A percentile compares a stretch with the other conserved stretches of the same genome.
These are phyloP conservation scores for Atlantisia rogersi DNA, from an alignment of 2,113 vertebrate genomes.

Conservation along the genomic window DNA sequence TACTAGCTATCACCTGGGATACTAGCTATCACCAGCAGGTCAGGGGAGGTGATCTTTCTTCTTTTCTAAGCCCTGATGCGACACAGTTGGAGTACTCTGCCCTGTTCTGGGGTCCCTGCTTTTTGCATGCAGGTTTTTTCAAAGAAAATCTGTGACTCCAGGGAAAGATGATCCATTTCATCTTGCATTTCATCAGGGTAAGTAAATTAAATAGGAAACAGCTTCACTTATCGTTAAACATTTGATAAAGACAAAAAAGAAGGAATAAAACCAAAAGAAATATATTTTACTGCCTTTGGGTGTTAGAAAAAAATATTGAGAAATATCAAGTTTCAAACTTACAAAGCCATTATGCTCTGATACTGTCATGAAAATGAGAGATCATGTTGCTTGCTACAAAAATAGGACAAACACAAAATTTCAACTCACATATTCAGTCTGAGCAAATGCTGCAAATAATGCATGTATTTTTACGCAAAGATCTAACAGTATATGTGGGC, in stretches of 20 bases:
- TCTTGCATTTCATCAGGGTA: neutral
- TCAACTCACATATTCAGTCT: neutral
- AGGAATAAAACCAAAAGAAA: neutral
- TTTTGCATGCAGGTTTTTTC: neutral
- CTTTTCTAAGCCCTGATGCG: neutral
- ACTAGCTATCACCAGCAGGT: neutral
- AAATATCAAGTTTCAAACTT: neutral
- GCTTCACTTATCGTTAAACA: neutral
- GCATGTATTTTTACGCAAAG: neutral
- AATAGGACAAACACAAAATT: neutral
- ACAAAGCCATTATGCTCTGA: neutral
- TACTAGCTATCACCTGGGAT: neutral
- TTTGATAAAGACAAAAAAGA: neutral
- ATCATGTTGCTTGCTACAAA: neutral
- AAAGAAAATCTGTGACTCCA: neutral
- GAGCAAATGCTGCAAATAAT: neutral
- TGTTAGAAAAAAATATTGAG: neutral
- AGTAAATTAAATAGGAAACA: neutral
- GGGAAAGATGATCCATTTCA: neutral
- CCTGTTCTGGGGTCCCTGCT: neutral
- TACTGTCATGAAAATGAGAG: neutral
- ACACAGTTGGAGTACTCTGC: neutral
- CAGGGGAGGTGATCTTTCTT: fast-evolving
- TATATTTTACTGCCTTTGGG: neutral
- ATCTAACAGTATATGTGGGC: too few relatives aligned